Conservation (phyloP, 2,797 vertebrate genomes). For the Hypotaenidia okinawae region DNA sequence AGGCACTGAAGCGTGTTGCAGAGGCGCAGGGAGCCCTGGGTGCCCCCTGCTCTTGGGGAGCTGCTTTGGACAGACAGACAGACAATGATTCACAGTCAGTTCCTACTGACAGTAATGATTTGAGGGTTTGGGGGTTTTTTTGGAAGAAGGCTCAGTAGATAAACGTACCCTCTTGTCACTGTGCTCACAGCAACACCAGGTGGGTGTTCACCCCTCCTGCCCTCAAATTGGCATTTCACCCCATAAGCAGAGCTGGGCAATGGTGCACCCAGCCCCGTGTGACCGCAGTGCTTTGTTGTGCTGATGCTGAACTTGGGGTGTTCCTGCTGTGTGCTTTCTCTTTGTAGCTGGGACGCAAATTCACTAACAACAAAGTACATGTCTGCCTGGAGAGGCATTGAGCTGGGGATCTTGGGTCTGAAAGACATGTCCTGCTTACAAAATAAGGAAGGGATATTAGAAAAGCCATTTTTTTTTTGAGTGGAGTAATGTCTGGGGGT, state of each 20-base stretch:
- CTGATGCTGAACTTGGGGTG: neutral
- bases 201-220: neutral
- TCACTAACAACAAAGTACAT: neutral
- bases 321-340: neutral
- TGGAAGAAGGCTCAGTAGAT: neutral
- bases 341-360: conserved; percentile 8
- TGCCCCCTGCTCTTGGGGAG: neutral
- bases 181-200: neutral
- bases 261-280: neutral
- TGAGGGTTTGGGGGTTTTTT: neutral
- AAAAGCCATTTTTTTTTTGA: neutral
- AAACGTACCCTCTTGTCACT: neutral
- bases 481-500: neutral
- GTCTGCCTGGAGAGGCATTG: neutral
- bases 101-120: neutral
- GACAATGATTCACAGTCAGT: neutral
- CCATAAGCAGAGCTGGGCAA: neutral
- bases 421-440: neutral
- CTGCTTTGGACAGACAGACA: neutral
- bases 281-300: neutral
- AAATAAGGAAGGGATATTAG: neutral
- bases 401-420: neutral
- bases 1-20: neutral
- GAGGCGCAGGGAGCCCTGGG: neutral
- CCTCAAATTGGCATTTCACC: neutral